Base-by-base conservation (phyloP, 2,113 vertebrate genomes). In the Pedetes capensis region DNA sequence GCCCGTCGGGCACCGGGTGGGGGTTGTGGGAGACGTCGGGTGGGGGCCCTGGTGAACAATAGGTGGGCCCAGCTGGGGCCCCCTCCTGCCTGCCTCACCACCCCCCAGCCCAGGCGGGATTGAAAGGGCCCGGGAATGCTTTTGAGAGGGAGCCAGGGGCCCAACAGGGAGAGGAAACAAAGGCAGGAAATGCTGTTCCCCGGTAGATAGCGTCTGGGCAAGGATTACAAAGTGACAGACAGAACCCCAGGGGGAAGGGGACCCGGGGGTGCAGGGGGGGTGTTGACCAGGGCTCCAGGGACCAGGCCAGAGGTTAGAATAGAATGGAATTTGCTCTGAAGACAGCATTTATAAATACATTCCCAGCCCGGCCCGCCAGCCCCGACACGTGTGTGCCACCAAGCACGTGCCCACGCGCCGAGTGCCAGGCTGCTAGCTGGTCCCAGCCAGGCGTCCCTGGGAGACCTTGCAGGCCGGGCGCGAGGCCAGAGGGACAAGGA, bases 121-220 rank as follows among this genome's bases (percentile, higher is more conserved):
- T 98, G 98, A 98, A 98, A 98, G 98, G 98, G 97, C 98, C 98
- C 84, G 98, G 98, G 98, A 98, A 98, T 99, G 98, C 98, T 98
- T 98, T 98, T 98, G 98, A 98, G 98, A 98, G 97, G 96, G 97
- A 95, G 98, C 98, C 98, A 98, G 98, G 98, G 97, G 98, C 97
- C 97, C 98, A 96, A 98, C 97, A 95, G 98, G 98, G 98, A 98
- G 98, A 98, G 97, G 98, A 98, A 98, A 99, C 98, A 99, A 99
- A 99, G 98, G 98, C 98, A 98, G 98, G 98, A 99, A 99, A 98
- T 98, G 98, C 98, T 99, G 98, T 98, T 98, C 98, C 98, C 98
- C 98, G 97, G 95, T 97, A 99, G 98, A 99, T 99, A 99, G 98
- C 97, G 98, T 98, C 98, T 98, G 98, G 98, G 98, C 98, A 98